Evolutionary conservation across 2,888 invertebrate genomes (phyloP), one percentile per base, ranked within the genome.

Genomic region (Holacanthella duospinosa): DNA sequence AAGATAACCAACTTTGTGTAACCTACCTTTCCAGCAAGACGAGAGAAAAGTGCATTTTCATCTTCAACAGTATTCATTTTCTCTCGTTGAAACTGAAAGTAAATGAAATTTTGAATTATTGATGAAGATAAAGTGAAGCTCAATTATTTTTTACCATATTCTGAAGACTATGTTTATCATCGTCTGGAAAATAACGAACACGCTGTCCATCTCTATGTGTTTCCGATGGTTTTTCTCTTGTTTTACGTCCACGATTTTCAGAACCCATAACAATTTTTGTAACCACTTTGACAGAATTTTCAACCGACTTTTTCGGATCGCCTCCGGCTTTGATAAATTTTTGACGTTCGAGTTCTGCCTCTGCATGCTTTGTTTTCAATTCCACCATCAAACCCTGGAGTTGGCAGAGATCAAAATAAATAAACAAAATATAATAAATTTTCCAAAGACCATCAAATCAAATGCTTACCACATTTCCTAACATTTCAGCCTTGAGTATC

Each of bases 401-500:
- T 2, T 25, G 59, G 21, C 4, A 16, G 21, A 6, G 24, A 59
- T 16, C 4, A 25, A 48, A 16, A 16, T 26, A 9, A 6, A 27
- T 25, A 48, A 26, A 12, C 48, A 58, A 44, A 24, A 27, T n/a
- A n/a, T n/a, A n/a, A n/a, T n/a, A n/a, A n/a, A n/a, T n/a, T n/a
- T n/a, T 19, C 55, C 16, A 29, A 16, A 54, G 54, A 54, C 6
- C 9, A 25, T 26, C 27, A 28, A 2, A 1, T n/a, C n/a, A n/a
- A n/a, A n/a, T n/a, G 27, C 59, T 61, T 64, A 70, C 84, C 73
- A 77, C 78, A 76, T 95, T 86, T 24, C 93, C 95, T 82, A 93
- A 84, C 73, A 99, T 84, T 82, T 97, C 94, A 19, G 96, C 95
- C 80, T 93, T 93, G 0, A 97, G 80, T 67, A 94, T 84, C 79